Evolutionary conservation across 2,888 invertebrate species (phyloP).

Genomic region (Nysson spinosus): DNA sequence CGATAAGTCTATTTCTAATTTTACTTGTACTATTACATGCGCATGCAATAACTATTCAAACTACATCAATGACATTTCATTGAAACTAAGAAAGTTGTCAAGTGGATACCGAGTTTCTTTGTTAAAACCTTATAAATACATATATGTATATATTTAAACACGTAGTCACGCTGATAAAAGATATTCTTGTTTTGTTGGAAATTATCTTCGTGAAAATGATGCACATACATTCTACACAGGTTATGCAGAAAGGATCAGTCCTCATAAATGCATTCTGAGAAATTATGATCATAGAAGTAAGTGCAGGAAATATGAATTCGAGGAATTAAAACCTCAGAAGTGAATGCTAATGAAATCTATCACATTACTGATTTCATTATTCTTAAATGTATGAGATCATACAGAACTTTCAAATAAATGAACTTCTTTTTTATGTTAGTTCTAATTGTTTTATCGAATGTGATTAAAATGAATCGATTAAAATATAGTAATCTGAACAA

Average conservation of each 20-base stretch:
- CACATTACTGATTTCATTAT: neutral
- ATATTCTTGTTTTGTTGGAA: slow-evolving; percentile 14
- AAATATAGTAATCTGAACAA: neutral
- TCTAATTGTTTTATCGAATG: too few species aligned
- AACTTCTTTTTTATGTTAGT: too few species aligned
- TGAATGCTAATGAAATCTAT: neutral
- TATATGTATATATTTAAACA: neutral
- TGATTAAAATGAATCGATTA: neutral
- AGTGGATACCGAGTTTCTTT: too few species aligned
- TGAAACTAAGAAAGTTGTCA: too few species aligned
- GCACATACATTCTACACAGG: neutral
- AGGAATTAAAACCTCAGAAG: neutral
- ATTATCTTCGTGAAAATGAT: slow-evolving; percentile 1
- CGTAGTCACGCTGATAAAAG: slow-evolving; percentile 17
- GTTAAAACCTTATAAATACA: too few species aligned
- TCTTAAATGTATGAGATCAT: too few species aligned
- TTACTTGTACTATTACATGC: too few species aligned
- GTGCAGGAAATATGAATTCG: neutral
- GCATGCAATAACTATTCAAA: too few species aligned
- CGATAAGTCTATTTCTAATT: too few species aligned
- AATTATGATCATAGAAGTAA: neutral
- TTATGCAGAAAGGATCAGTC: neutral
- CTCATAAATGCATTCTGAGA: neutral
- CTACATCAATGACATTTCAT: too few species aligned
- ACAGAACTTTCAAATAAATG: too few species aligned